These are phyloP conservation scores for Pampus argenteus DNA, from an alignment of 2,797 vertebrate species.

Conservation along the genomic window DNA sequence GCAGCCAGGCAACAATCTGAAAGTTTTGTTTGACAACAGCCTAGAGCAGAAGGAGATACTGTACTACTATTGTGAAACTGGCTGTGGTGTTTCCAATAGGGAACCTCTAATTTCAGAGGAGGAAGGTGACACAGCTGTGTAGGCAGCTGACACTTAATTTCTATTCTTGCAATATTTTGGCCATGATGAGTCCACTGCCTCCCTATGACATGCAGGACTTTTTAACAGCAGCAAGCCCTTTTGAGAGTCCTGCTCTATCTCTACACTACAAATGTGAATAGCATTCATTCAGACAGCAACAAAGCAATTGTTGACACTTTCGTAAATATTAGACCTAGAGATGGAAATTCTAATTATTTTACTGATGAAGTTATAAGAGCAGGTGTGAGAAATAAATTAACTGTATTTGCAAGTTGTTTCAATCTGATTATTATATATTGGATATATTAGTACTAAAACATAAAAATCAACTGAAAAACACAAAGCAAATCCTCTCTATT, in stretches of 20 bases:
- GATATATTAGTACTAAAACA: background rate
- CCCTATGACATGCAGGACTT: constrained; percentile 5
- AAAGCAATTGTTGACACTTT: background rate
- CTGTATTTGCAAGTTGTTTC: background rate
- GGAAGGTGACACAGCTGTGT: constrained; percentile 53
- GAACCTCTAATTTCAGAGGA: constrained; percentile 64
- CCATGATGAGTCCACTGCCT: constrained; percentile 23
- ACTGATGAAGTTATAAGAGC: background rate
- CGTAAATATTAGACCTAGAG: background rate
- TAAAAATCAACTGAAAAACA: background rate
- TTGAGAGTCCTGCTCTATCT: no score
- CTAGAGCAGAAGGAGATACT: constrained; percentile 36
- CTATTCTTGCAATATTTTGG: constrained; percentile 24
- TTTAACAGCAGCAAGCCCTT: background rate
- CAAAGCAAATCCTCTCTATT: background rate
- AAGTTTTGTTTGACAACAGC: constrained; percentile 38
- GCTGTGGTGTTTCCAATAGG: constrained; percentile 52
- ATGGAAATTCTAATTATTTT: background rate
- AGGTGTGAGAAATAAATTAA: constrained; percentile 3
- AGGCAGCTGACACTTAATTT: constrained; percentile 59
- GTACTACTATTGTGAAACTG: constrained; percentile 56
- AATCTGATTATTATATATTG: background rate
- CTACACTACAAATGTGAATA: background rate
- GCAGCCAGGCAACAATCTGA: constrained; percentile 37
- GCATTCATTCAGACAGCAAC: background rate